Percentiles rank a stretch among this genome's conserved stretches.
These are phyloP conservation scores for Urophycis tenuis DNA, from an alignment of 2,797 vertebrate genomes.

Conservation along the genomic window DNA sequence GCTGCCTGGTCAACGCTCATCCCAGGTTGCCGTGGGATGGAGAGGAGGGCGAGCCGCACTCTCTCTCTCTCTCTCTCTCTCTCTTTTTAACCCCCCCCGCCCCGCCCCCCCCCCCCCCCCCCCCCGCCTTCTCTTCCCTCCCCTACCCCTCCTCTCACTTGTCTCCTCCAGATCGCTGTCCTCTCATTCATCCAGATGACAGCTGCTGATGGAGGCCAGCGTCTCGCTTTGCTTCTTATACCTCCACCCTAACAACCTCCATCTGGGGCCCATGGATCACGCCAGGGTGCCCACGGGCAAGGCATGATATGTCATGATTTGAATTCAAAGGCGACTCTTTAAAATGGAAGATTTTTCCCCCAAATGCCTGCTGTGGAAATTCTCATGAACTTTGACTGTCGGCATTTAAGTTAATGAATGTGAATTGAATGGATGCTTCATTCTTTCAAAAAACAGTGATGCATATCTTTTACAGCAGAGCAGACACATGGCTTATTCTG, in stretches of 20 bases:
- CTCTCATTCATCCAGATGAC: constrained; percentile 40
- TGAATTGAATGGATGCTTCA: not conserved
- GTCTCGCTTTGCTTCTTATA: not conserved
- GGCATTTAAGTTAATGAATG: not conserved
- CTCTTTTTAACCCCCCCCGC: constrained; percentile 58
- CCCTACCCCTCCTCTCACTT: constrained; percentile 44
- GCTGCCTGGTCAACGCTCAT: constrained; percentile 42
- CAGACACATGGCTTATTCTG: not conserved
- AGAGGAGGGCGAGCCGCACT: constrained; percentile 11
- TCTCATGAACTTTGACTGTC: not conserved
- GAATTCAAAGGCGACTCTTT: not conserved
- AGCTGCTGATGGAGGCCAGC: constrained; percentile 13
- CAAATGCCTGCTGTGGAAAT: not conserved
- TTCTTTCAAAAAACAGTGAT: not conserved
- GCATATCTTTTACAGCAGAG: not conserved
- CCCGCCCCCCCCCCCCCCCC: constrained; percentile 29
- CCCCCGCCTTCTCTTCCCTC: constrained; percentile 17
- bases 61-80: constrained; percentile 35
- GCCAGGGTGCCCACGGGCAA: too few relatives aligned
- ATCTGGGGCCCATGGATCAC: not conserved
- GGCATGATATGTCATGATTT: not conserved
- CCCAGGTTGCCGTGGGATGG: constrained; percentile 45
- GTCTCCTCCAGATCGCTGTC: constrained; percentile 48
- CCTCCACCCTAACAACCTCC: not conserved
- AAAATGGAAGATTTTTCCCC: not conserved